Conservation (phyloP, 64 coral and sea anemone species). For the Dendrophyllia cribrosa region DNA sequence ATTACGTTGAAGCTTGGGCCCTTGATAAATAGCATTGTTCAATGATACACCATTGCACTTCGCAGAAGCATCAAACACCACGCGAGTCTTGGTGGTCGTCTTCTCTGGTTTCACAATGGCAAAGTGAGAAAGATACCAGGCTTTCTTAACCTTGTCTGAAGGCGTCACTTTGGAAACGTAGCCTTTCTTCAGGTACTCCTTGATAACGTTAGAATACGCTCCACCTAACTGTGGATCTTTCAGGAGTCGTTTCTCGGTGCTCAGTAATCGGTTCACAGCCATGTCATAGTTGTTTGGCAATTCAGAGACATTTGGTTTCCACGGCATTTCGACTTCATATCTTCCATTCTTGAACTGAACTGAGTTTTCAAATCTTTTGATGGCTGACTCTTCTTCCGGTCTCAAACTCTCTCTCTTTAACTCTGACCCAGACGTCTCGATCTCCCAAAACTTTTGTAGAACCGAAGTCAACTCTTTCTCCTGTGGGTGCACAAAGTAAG, state of each 20-base stretch:
- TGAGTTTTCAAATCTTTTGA: conserved; percentile 33
- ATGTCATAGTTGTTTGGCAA: conserved; percentile 74
- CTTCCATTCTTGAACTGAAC: conserved; percentile 43
- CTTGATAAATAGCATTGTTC: conserved; percentile 40
- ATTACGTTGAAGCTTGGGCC: conserved; percentile 40
- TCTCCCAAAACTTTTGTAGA: conserved; percentile 75
- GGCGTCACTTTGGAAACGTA: conserved; percentile 63
- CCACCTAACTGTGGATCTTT: conserved; percentile 49
- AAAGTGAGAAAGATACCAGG: conserved; percentile 57
- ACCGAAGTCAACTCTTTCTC: conserved; percentile 42
- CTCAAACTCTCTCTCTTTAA: conserved; percentile 1
- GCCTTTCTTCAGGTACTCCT: conserved; percentile 63
- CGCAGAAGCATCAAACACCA: conserved; percentile 38
- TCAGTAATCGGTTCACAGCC: conserved; percentile 50
- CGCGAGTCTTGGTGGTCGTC: conserved; percentile 17
- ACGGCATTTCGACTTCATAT: conserved; percentile 65
- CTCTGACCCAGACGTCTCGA: conserved; percentile 45
- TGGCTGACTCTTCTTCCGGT: conserved; percentile 26
- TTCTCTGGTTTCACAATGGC: conserved; percentile 28
- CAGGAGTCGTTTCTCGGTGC: conserved; percentile 71
- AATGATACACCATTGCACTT: conserved; percentile 46
- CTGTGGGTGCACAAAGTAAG: not conserved
- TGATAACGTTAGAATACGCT: conserved; percentile 56
- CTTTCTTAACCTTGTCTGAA: conserved; percentile 12
- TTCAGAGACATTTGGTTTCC: conserved; percentile 30